Percentiles rank a stretch among this genome's conserved stretches.
phyloP scores from a whole-genome alignment of 2,113 vertebrate species.

The Ptychochromis oligacanthus region DNA sequence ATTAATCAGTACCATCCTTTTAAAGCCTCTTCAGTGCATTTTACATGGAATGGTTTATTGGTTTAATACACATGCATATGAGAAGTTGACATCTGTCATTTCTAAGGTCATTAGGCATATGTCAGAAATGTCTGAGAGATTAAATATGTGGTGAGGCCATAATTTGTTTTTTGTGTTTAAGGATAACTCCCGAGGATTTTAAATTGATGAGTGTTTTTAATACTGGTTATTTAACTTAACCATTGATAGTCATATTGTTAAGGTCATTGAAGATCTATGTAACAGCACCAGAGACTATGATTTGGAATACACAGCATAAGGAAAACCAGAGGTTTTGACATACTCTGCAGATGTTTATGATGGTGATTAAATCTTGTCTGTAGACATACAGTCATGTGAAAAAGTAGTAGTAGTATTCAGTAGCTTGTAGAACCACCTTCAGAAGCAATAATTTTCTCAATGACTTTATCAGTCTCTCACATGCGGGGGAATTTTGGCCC shows the following conservation, averaged over 20 bases:
- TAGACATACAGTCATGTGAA: background rate
- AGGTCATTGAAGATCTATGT: background rate
- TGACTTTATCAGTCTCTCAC: background rate
- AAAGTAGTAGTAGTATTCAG: no score
- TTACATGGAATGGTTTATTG: background rate
- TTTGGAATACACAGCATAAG: background rate
- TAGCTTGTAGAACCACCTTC: background rate
- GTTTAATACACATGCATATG: background rate
- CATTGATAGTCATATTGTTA: background rate
- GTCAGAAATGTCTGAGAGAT: background rate
- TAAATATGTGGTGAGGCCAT: background rate
- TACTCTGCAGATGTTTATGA: background rate
- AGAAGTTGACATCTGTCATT: background rate
- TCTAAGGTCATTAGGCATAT: no score
- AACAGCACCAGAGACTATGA: rapidly evolving
- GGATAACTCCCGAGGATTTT: background rate
- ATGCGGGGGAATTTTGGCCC: background rate
- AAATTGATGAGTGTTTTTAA: background rate
- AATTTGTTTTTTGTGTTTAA: background rate
- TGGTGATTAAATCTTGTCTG: background rate
- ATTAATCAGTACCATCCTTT: background rate
- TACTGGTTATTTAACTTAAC: background rate
- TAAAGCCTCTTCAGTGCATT: background rate
- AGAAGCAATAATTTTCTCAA: background rate
- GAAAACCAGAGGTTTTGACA: background rate